Conservation (phyloP, 1,140 invertebrate species). For the Vanessa atalanta region DNA sequence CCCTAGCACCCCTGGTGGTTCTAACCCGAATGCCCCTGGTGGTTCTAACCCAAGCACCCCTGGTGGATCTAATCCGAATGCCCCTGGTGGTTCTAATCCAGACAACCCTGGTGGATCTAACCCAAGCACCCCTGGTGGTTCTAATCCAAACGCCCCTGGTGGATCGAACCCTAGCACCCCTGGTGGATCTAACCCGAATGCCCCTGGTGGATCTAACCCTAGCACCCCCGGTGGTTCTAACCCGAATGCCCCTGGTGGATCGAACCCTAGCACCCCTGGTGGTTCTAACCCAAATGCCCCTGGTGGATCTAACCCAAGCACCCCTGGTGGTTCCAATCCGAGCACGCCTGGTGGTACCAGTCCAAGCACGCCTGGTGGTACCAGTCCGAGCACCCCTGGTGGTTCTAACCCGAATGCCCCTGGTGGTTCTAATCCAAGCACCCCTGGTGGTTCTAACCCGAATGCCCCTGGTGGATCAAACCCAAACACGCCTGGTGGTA, state of each 20-base stretch:
- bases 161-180: not conserved
- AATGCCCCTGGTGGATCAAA: not conserved
- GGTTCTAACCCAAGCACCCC: not conserved
- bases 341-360: not conserved
- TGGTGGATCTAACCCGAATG: not conserved
- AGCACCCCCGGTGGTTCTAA: not conserved
- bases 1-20: slow-evolving; percentile 19
- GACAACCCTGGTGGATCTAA: not conserved
- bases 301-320: too few species aligned
- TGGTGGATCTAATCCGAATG: not conserved
- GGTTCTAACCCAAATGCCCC: not conserved
- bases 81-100: not conserved
- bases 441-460: not conserved
- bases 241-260: too few species aligned
- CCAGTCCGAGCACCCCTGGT: too few species aligned
- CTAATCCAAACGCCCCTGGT: slow-evolving; percentile 19
- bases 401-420: not conserved
- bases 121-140: not conserved
- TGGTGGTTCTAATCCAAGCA: not conserved
- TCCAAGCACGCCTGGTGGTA: not conserved
- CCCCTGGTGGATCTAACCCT: not conserved
- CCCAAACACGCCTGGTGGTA: too few species aligned
- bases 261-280: too few species aligned
- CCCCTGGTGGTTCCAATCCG: not conserved
- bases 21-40: not conserved